A percentile compares a stretch with the other conserved stretches of the same genome.
phyloP scores from a whole-genome alignment of 2,888 invertebrate species.

The Dermolepida albohirtum region DNA sequence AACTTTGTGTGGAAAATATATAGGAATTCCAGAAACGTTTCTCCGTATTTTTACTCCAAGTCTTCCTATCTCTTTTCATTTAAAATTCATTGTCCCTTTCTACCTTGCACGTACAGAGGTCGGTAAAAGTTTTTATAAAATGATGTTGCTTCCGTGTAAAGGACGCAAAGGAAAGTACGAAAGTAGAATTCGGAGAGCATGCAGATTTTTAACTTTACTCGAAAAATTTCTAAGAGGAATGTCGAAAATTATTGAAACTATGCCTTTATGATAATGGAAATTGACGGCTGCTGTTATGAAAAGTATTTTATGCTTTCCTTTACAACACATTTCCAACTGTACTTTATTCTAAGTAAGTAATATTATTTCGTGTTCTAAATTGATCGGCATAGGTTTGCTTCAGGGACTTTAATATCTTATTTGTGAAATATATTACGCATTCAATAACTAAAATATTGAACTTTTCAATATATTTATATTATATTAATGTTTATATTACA shows the following conservation, averaged over 20 bases:
- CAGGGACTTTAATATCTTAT: too few relatives aligned
- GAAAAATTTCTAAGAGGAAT: conserved; percentile 33
- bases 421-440: too few relatives aligned
- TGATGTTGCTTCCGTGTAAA: conserved; percentile 7
- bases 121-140: conserved; percentile 46
- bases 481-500: too few relatives aligned
- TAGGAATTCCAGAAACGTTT: conserved; percentile 41
- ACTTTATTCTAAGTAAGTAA: too few relatives aligned
- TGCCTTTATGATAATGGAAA: conserved; percentile 31
- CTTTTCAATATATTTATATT: too few relatives aligned
- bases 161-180: conserved; percentile 26
- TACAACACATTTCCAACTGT: neutral
- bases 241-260: conserved; percentile 32
- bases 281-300: conserved; percentile 3
- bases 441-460: too few relatives aligned
- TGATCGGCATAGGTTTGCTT: too few relatives aligned
- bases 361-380: too few relatives aligned
- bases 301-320: conserved; percentile 23
- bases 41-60: conserved; percentile 46
- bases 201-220: conserved; percentile 18
- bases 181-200: conserved; percentile 25
- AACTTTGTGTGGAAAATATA: conserved; percentile 39
- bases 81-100: conserved; percentile 53
- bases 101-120: conserved; percentile 58
- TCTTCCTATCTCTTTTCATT: conserved; percentile 49